A percentile compares a stretch with the other conserved stretches of the same genome.
Conservation (phyloP, 2,113 vertebrate species). For the Tupaia chinensis region DNA sequence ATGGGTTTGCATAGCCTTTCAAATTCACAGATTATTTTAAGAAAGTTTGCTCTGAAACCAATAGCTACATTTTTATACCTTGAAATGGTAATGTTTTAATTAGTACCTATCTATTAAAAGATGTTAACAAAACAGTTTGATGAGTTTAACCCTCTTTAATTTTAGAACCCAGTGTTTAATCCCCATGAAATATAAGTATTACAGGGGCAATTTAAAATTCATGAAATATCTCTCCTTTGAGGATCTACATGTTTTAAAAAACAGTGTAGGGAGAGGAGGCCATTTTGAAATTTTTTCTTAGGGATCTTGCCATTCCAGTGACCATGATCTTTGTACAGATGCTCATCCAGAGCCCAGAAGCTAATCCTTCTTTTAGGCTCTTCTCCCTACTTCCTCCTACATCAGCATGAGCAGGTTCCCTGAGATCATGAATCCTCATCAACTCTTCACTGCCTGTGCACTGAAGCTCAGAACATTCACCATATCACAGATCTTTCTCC, state of each 20-base stretch:
- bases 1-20: no score
- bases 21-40: constrained; percentile 14
- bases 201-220: not conserved
- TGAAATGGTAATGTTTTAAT: not conserved
- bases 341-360: not conserved
- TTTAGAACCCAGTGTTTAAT: constrained; percentile 25
- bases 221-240: not conserved
- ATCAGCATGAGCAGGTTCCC: not conserved
- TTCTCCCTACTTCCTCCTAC: not conserved
- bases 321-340: not conserved
- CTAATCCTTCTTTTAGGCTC: not conserved
- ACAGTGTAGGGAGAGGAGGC: not conserved
- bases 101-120: not conserved
- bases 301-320: not conserved
- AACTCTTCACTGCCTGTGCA: not conserved
- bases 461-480: not conserved
- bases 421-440: not conserved
- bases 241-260: not conserved
- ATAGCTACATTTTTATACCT: not conserved
- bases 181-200: not conserved
- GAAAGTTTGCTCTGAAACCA: not conserved
- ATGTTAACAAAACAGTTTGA: not conserved
- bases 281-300: not conserved
- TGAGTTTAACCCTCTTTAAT: not conserved
- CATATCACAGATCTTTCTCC: accelerated